These are phyloP conservation scores for Tokudaia muenninki DNA, from an alignment of 2,797 vertebrate genomes.

Conservation along the genomic window DNA sequence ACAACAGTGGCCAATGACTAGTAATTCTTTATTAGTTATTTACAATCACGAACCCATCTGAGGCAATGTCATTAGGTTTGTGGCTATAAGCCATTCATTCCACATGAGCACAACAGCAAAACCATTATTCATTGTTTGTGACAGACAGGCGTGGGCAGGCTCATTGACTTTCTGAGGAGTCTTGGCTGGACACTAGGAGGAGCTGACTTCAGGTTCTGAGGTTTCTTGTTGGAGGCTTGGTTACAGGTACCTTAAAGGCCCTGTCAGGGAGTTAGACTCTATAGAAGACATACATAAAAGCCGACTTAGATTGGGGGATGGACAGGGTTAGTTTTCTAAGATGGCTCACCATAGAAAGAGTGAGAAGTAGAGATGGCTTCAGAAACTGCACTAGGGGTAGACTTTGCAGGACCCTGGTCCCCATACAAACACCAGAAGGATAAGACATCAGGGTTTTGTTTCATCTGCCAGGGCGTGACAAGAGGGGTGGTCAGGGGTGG, in stretches of 20 bases:
- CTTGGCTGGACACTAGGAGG: neutral
- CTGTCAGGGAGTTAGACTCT: neutral
- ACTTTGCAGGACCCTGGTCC: too few species aligned
- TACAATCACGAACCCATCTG: neutral
- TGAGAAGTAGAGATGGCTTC: too few species aligned
- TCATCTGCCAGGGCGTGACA: neutral
- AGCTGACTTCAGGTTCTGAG: neutral
- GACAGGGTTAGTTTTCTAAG: neutral
- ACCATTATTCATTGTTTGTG: neutral
- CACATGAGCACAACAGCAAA: neutral
- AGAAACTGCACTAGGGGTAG: neutral
- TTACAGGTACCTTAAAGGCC: neutral
- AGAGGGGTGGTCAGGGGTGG: neutral
- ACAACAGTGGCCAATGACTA: neutral
- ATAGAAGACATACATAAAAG: fast-evolving
- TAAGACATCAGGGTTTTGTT: neutral
- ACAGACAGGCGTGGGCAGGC: neutral
- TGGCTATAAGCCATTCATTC: neutral
- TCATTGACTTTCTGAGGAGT: neutral
- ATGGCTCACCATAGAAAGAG: neutral
- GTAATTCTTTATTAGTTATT: neutral
- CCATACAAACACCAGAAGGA: neutral
- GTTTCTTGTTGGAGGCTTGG: neutral
- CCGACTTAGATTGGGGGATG: too few species aligned
- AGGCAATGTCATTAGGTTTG: neutral